These are phyloP conservation scores for Microtus pennsylvanicus DNA, from an alignment of 2,113 vertebrate species.

Conservation along the genomic window DNA sequence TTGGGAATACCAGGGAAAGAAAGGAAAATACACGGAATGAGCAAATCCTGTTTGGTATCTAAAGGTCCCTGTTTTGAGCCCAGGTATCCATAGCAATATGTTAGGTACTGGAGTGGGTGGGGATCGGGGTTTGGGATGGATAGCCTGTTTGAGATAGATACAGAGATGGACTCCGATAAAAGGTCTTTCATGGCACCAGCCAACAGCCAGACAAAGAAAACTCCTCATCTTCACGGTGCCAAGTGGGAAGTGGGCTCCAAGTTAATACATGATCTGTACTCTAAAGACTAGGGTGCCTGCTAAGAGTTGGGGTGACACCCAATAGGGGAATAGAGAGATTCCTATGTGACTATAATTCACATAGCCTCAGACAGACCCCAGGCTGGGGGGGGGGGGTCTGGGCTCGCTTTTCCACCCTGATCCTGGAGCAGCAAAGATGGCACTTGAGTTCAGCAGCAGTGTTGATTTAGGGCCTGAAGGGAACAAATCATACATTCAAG, in stretches of 20 bases:
- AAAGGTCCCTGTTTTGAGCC: not conserved
- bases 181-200: not conserved
- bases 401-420: not conserved
- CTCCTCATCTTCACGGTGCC: not conserved
- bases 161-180: not conserved
- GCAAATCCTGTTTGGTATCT: not conserved
- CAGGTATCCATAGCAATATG: not conserved
- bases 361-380: not conserved
- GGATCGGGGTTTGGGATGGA: not conserved
- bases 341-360: not conserved
- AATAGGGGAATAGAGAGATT: not conserved
- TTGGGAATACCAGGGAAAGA: not conserved
- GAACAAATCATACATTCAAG: not conserved
- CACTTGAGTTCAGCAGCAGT: not conserved
- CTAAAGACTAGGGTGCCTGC: not conserved
- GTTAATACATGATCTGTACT: not conserved
- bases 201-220: not conserved
- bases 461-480: not conserved
- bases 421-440: not conserved
- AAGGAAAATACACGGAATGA: not conserved
- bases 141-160: not conserved
- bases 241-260: not conserved
- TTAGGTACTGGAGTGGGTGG: not conserved
- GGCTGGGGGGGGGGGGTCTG: not conserved
- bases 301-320: not conserved